Evolutionary conservation across 2,797 vertebrate species (phyloP).

Genomic region (Bradypus variegatus): DNA sequence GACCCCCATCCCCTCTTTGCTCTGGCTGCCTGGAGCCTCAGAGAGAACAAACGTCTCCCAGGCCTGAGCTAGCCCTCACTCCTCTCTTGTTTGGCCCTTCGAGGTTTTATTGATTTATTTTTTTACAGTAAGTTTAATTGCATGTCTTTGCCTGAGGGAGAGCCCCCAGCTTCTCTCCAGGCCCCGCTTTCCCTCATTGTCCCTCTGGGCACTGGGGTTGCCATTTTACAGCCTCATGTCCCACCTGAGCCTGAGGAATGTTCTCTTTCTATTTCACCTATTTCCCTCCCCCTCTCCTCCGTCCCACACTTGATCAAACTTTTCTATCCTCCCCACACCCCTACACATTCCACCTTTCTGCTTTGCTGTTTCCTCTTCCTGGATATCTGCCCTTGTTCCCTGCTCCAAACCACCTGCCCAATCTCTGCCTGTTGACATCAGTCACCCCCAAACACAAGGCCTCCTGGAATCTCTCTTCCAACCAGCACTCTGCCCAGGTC

Average conservation of each 20-base stretch:
- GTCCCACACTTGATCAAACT: constrained; percentile 6
- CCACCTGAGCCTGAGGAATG: constrained; percentile 4
- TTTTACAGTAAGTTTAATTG: not conserved
- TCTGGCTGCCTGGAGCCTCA: not conserved
- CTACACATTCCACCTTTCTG: constrained; percentile 16
- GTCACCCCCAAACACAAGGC: not conserved
- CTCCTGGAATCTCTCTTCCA: not conserved
- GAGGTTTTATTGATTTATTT: not conserved
- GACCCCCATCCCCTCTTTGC: not conserved
- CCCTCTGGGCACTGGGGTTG: not conserved
- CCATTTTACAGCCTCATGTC: not conserved
- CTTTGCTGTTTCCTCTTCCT: constrained; percentile 15
- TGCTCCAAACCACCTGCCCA: not conserved
- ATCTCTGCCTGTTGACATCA: not conserved
- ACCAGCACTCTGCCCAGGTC: not conserved
- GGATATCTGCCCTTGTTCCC: not conserved
- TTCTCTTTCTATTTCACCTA: not conserved
- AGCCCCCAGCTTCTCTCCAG: not conserved
- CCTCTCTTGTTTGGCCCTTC: not conserved
- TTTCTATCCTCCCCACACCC: constrained; percentile 10
- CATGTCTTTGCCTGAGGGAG: not conserved
- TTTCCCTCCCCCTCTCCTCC: constrained; percentile 16
- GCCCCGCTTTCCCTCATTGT: not conserved
- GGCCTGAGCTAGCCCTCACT: not conserved
- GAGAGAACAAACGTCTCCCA: not conserved